Conservation (phyloP, 2,797 vertebrate genomes). For the Falco columbarius region DNA sequence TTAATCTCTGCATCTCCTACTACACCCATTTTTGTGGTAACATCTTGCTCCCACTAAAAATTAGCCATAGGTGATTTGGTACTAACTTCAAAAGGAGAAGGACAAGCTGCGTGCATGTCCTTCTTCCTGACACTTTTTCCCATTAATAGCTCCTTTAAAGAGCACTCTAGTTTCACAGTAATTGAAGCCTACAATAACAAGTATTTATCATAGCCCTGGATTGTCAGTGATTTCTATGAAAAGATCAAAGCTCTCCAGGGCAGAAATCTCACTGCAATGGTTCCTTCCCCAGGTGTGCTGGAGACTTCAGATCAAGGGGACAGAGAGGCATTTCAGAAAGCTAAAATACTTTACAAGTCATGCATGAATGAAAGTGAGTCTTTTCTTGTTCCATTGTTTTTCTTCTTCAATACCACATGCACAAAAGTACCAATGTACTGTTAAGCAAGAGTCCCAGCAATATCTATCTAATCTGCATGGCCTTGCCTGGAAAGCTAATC, state of each 20-base stretch:
- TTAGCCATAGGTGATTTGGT: not conserved
- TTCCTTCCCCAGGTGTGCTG: constrained; percentile 84
- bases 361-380: constrained; percentile 96
- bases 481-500: not conserved
- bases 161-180: not conserved
- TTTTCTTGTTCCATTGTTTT: not conserved
- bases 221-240: not conserved
- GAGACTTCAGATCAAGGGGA: constrained; percentile 82
- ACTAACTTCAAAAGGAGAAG: not conserved
- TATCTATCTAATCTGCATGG: not conserved
- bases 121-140: not conserved
- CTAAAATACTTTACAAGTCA: constrained; percentile 91
- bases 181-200: not conserved
- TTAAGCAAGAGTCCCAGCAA: not conserved
- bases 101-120: not conserved
- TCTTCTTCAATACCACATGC: not conserved
- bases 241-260: not conserved
- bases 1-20: constrained; percentile 9
- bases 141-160: not conserved
- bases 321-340: constrained; percentile 91
- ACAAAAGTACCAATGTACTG: not conserved
- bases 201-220: not conserved
- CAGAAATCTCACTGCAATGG: not conserved
- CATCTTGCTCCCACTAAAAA: not conserved
- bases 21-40: not conserved